phyloP scores from a whole-genome alignment of 2,888 invertebrate genomes.

The Lasioglossum zephyrum region DNA sequence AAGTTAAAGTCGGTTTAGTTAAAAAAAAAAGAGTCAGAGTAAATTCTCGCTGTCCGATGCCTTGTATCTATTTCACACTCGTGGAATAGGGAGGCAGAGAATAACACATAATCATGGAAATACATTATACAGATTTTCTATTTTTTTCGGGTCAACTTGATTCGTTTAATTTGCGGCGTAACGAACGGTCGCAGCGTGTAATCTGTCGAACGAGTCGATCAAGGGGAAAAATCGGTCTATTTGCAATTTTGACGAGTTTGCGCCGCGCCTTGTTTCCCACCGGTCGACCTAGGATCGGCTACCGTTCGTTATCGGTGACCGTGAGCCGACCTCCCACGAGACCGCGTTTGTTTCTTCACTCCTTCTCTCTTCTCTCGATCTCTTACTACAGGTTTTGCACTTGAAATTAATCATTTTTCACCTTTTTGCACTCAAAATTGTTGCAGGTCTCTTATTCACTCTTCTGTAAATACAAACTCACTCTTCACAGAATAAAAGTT shows the following conservation, averaged over 20 bases:
- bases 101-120: background rate
- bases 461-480: too few species aligned
- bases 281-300: constrained; percentile 32
- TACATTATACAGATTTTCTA: background rate
- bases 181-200: background rate
- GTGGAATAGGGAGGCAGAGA: background rate
- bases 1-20: too few species aligned
- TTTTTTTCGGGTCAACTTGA: too few species aligned
- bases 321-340: constrained; percentile 2
- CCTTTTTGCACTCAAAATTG: background rate
- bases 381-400: background rate
- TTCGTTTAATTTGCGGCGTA: background rate
- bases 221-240: background rate
- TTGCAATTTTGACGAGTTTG: constrained; percentile 24
- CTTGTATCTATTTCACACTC: background rate
- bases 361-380: background rate
- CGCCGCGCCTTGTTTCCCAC: constrained; percentile 24
- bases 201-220: background rate
- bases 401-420: background rate
- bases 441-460: background rate
- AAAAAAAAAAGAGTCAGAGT: background rate
- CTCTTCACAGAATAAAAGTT: too few species aligned
- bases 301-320: background rate
- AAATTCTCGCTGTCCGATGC: too few species aligned
- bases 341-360: too few species aligned